Conservation (phyloP, 2,797 vertebrate genomes). For the Macropodus opercularis region DNA sequence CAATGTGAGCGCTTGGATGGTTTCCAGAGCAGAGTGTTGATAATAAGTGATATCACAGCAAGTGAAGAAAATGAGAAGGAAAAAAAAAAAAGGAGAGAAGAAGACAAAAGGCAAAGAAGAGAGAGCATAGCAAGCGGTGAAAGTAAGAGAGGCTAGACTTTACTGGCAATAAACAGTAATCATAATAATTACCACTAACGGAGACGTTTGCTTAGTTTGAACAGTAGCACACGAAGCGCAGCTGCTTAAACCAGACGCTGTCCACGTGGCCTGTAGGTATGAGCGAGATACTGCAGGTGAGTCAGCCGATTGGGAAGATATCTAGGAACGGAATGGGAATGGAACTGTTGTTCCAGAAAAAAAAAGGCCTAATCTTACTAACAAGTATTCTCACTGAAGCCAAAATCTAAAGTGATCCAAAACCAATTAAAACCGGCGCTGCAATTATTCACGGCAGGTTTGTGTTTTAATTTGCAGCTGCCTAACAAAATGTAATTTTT, state of each 20-base stretch:
- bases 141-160: too few relatives aligned
- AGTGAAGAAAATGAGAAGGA: background rate
- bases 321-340: background rate
- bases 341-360: too few relatives aligned
- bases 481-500: background rate
- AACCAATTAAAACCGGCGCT: background rate
- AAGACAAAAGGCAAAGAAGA: background rate
- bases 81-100: background rate
- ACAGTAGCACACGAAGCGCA: background rate
- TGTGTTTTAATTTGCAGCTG: conserved; percentile 21
- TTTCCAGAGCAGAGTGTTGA: background rate
- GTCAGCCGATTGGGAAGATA: background rate
- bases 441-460: conserved; percentile 2
- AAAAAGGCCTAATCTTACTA: too few relatives aligned
- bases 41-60: background rate
- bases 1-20: background rate
- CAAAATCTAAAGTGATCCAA: background rate
- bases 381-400: background rate
- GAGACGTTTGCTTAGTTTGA: background rate
- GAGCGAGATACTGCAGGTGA: background rate
- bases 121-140: background rate
- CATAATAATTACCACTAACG: background rate
- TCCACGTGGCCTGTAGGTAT: background rate
- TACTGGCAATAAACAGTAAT: background rate
- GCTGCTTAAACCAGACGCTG: background rate